These are phyloP conservation scores for Exocentrus adspersus DNA, from an alignment of 2,888 invertebrate species.

Conservation along the genomic window DNA sequence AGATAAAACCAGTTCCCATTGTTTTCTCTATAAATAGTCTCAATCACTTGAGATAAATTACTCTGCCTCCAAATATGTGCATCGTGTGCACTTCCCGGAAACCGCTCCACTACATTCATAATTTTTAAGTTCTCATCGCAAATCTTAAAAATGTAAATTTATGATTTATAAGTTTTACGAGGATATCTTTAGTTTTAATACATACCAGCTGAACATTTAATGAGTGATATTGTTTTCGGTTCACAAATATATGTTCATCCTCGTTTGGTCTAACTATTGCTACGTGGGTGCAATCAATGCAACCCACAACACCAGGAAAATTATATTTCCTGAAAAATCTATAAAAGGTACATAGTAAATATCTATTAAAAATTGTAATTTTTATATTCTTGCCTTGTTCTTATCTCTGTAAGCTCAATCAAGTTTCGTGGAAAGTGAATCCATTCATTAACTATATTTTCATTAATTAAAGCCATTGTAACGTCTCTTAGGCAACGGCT, in stretches of 20 bases:
- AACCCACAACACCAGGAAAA: constrained; percentile 29
- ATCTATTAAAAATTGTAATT: background rate
- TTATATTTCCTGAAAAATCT: constrained; percentile 33
- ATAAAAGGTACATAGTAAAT: constrained; percentile 9
- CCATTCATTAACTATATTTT: constrained; percentile 32
- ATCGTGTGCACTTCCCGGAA: constrained; percentile 29
- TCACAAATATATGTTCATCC: constrained; percentile 19
- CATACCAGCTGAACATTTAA: constrained; percentile 34
- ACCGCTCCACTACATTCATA: constrained; percentile 20
- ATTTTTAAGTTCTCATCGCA: constrained; percentile 28
- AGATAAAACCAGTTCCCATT: constrained; percentile 8
- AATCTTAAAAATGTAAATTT: too few relatives aligned
- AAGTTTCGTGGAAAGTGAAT: constrained; percentile 34
- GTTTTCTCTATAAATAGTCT: constrained; percentile 3
- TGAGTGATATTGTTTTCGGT: constrained; percentile 34
- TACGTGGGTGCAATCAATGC: too few relatives aligned
- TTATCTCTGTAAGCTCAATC: constrained; percentile 16
- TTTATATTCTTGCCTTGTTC: constrained; percentile 7
- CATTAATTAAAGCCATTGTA: constrained; percentile 24
- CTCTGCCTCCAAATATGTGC: constrained; percentile 25
- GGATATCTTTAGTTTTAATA: too few relatives aligned
- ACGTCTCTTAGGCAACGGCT: constrained; percentile 32
- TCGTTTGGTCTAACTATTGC: constrained; percentile 27
- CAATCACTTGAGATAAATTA: constrained; percentile 9
- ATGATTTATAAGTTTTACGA: too few relatives aligned